A percentile compares a stretch with the other conserved stretches of the same genome.
phyloP scores from a whole-genome alignment of 2,113 vertebrate genomes.

The Anarrhichthys ocellatus region DNA sequence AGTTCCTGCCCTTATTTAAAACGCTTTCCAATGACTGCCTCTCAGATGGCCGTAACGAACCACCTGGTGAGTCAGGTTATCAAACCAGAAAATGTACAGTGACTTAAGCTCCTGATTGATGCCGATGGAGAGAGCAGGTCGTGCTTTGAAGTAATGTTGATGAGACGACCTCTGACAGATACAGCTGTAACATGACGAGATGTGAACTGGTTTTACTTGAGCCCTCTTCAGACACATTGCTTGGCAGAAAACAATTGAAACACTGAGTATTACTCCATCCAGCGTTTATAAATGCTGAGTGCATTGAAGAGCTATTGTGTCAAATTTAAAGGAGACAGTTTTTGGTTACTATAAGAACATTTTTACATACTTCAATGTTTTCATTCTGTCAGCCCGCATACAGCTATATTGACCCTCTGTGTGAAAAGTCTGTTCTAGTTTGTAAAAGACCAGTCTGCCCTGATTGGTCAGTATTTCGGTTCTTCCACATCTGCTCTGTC shows the following conservation, averaged over 20 bases:
- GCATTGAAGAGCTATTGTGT: background rate
- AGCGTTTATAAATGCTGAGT: background rate
- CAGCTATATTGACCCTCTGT: no score
- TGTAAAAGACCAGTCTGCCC: no score
- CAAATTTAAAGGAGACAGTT: background rate
- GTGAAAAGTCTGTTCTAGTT: no score
- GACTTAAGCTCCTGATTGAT: background rate
- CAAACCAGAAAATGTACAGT: background rate
- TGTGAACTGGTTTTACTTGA: conserved; percentile 16
- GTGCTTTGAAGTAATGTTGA: conserved; percentile 21
- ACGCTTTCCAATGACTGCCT: no score
- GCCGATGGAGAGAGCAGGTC: conserved; percentile 6
- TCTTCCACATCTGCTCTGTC: no score
- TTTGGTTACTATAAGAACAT: background rate
- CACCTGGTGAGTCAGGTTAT: no score
- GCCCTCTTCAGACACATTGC: background rate
- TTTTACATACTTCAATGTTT: background rate
- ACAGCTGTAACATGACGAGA: conserved; percentile 34
- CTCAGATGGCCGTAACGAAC: no score
- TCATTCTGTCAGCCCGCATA: no score
- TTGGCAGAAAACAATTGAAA: conserved; percentile 40
- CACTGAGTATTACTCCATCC: conserved; percentile 38
- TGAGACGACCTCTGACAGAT: conserved; percentile 14
- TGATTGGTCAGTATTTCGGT: no score
- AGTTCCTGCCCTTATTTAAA: no score